A percentile compares a stretch with the other conserved stretches of the same genome.
phyloP scores from a whole-genome alignment of 64 coral and sea anemone genomes.

The Porites australiensis region DNA sequence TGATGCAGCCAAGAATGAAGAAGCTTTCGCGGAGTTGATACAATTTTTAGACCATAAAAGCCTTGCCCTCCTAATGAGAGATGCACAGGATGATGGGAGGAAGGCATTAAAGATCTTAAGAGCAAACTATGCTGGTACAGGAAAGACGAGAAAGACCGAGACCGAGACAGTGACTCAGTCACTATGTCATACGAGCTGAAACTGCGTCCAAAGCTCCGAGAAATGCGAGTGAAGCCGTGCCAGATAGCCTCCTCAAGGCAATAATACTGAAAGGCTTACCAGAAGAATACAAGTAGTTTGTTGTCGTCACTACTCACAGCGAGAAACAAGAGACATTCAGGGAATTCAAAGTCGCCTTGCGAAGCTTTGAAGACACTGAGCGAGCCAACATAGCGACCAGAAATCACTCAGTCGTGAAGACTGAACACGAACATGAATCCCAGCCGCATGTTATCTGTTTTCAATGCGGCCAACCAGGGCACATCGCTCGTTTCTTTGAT shows the following conservation, averaged over 20 bases:
- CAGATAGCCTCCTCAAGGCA: conserved; percentile 10
- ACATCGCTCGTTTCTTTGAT: conserved; percentile 12
- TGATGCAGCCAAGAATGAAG: background rate
- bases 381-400: background rate
- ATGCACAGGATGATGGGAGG: too few species aligned
- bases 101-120: conserved; percentile 3
- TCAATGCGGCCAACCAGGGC: conserved; percentile 3
- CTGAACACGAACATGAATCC: background rate
- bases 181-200: conserved; percentile 21
- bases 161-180: background rate
- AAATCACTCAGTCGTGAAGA: conserved; percentile 14
- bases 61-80: conserved; percentile 17
- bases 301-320: conserved; percentile 3
- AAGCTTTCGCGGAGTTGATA: background rate
- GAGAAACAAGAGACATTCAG: conserved; percentile 40
- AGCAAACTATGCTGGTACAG: background rate
- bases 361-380: conserved; percentile 42
- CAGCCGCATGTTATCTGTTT: background rate
- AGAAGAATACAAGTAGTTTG: conserved; percentile 18
- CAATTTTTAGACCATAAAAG: too few species aligned
- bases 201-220: background rate
- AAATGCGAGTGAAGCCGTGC: conserved; percentile 16
- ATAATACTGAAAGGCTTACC: conserved; percentile 32
- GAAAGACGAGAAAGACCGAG: background rate
- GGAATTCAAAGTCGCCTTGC: background rate